A percentile compares a stretch with the other conserved stretches of the same genome.
These are phyloP conservation scores for Enteromius unitaeniatus DNA, from an alignment of 2,797 vertebrate species.

Conservation along the genomic window DNA sequence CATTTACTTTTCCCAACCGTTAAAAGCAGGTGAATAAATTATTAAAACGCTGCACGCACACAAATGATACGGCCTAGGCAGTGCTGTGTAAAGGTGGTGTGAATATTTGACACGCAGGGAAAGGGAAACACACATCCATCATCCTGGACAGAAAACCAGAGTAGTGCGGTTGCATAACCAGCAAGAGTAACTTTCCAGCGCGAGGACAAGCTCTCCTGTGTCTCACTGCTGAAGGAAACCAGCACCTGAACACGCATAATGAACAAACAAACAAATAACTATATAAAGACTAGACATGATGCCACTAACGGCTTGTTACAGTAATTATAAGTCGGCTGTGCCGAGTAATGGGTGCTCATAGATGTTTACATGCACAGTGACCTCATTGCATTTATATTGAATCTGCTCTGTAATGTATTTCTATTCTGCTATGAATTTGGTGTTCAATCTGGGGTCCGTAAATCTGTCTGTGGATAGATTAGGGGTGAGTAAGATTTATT, in stretches of 20 bases:
- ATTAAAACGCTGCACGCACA: conserved; percentile 8
- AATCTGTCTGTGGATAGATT: neutral
- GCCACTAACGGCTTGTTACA: conserved; percentile 2
- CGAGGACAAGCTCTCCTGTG: conserved; percentile 60
- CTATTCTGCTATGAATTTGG: neutral
- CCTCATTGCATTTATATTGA: neutral
- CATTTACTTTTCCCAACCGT: conserved; percentile 18
- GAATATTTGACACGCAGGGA: conserved; percentile 47
- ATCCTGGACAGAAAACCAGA: conserved; percentile 55
- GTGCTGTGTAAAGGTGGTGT: conserved; percentile 27
- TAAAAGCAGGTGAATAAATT: conserved; percentile 28
- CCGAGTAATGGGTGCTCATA: neutral
- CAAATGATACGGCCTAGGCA: neutral
- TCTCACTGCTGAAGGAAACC: conserved; percentile 32
- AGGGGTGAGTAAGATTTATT: neutral
- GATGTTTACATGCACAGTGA: neutral
- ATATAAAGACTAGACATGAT: neutral
- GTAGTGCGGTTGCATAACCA: conserved; percentile 63
- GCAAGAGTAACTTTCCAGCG: conserved; percentile 61
- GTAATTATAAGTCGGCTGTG: neutral
- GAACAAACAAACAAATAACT: conserved; percentile 8
- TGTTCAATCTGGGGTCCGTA: neutral
- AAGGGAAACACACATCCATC: conserved; percentile 64
- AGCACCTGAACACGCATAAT: neutral
- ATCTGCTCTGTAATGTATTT: neutral